Base-by-base conservation (phyloP, 2,888 invertebrate species). In the Drosophila suboccidentalis region DNA sequence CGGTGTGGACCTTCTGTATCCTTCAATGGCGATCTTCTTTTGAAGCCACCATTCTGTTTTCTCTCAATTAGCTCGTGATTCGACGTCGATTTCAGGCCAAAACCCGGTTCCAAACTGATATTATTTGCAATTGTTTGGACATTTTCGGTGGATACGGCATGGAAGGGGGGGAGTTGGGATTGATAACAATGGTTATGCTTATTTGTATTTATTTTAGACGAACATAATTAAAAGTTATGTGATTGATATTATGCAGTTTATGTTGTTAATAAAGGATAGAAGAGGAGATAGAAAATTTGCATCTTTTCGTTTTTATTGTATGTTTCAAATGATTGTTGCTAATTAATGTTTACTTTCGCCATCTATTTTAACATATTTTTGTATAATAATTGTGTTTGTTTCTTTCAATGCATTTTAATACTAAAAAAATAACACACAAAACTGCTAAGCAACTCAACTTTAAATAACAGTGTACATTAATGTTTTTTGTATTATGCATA, bases 361-460 rank as follows among this genome's bases (percentile, higher is more conserved):
- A 62, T 46, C 51, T 57, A 60, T 58, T 63, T 53, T 46, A 69
- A 65, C 34, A 29, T 29, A 29, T 29, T 29, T 9, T 29, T 29
- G 1, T 8, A 8, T 8, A 29, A 29, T 47, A 88, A 88, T 82
- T 80, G 86, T 84, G 83, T 78, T 80, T 87, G 69, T 74, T 84
- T 80, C 51, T 60, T 74, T 77, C 22, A 70, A 78, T 73, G 65
- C 53, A 73, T 57, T 60, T 63, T 13, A 29, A 60, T 62, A 55
- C 78, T 54, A 47, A 55, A 15, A 55, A 49, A 53, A 15, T 49
- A 51, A 61, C 61, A 71, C 19, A 44, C 34, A 39, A 26, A 44
- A 51, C 54, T 26, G 51, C 46, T 60, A 61, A 58, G 17, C 46
- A 75, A 54, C 36, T 50, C 3, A 58, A 54, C 32, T 60, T 58